Evolutionary conservation across 2,888 invertebrate genomes (phyloP).

Genomic region (Drosophila colorata): DNA sequence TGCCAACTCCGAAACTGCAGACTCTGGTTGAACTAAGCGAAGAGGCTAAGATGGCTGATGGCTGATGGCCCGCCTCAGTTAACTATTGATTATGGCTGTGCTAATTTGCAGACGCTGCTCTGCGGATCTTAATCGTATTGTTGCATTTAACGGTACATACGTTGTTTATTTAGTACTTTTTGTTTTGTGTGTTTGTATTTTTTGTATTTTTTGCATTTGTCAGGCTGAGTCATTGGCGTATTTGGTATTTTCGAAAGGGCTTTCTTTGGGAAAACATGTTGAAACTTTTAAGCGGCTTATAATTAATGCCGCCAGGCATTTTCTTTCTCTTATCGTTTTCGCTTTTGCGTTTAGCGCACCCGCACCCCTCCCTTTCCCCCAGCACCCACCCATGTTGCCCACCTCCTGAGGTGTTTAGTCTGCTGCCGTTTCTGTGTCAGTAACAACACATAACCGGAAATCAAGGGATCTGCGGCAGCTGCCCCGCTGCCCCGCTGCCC

Average conservation of each 20-base stretch:
- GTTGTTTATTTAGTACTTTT: conserved; percentile 18
- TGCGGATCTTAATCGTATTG: conserved; percentile 8
- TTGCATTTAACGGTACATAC: neutral
- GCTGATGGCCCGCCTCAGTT: conserved; percentile 18
- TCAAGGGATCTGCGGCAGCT: conserved; percentile 50
- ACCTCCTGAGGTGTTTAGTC: conserved; percentile 6
- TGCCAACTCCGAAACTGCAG: neutral
- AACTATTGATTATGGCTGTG: conserved; percentile 31
- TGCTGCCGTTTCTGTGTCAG: conserved; percentile 55
- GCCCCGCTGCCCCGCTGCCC: neutral
- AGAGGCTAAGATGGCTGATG: conserved; percentile 27
- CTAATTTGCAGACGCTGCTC: conserved; percentile 26
- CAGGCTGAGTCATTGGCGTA: conserved; percentile 12
- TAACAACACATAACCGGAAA: conserved; percentile 66
- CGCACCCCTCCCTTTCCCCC: neutral
- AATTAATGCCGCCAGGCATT: conserved; percentile 80
- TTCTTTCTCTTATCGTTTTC: conserved; percentile 74
- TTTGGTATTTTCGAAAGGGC: conserved; percentile 43
- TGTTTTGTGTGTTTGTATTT: neutral
- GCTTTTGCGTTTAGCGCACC: conserved; percentile 60
- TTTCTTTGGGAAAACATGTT: conserved; percentile 67
- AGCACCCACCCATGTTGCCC: neutral
- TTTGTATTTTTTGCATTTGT: conserved; percentile 35
- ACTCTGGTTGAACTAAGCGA: conserved; percentile 6
- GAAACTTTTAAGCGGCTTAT: conserved; percentile 82